These are phyloP conservation scores for Salmo trutta DNA, from an alignment of 2,797 vertebrate species.

Conservation along the genomic window DNA sequence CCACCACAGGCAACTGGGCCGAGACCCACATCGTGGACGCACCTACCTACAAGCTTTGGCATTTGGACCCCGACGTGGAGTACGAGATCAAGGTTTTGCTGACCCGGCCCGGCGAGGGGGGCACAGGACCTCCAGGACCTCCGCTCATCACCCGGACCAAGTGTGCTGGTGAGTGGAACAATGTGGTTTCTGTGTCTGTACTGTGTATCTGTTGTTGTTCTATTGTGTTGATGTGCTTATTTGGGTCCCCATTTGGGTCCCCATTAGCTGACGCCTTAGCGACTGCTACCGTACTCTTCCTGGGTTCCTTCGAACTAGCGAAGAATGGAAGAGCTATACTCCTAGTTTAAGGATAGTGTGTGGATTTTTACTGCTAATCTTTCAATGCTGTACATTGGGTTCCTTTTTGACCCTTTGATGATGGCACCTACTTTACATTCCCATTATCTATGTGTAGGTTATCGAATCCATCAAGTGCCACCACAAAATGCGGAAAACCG, in stretches of 20 bases:
- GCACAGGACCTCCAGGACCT: conserved; percentile 90
- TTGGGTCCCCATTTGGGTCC: neutral
- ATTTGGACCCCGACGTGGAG: conserved; percentile 94
- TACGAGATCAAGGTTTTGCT: conserved; percentile 96
- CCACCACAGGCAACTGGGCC: conserved; percentile 94
- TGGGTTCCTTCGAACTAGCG: neutral
- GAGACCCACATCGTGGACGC: conserved; percentile 94
- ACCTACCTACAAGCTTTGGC: conserved; percentile 95
- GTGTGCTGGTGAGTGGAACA: conserved; percentile 85
- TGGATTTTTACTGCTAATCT: neutral
- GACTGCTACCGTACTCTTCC: neutral
- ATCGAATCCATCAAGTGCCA: neutral
- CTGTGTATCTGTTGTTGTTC: neutral
- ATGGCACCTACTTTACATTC: neutral
- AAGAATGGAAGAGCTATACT: neutral
- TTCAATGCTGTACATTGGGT: neutral
- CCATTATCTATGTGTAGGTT: neutral
- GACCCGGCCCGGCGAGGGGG: conserved; percentile 91
- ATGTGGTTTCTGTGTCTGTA: neutral
- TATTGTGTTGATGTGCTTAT: neutral
- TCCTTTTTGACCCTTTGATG: neutral
- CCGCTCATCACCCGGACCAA: conserved; percentile 93
- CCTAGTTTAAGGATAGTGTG: neutral
- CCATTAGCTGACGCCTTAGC: neutral
- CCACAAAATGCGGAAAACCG: neutral